phyloP scores from a whole-genome alignment of 2,888 invertebrate species.

The Xanthia icteritia region DNA sequence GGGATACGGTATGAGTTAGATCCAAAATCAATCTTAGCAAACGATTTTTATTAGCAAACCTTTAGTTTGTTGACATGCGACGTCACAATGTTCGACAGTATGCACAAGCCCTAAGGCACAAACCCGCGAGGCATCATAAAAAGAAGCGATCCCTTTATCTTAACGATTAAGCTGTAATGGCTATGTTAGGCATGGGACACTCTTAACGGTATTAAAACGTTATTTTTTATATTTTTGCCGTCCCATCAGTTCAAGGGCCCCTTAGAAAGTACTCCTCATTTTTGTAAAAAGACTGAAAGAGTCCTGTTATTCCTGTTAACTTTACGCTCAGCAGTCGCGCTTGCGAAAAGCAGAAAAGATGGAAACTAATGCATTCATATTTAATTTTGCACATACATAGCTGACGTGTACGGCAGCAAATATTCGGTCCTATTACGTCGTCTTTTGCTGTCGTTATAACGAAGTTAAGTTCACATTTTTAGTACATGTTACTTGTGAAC shows the following conservation, averaged over 20 bases:
- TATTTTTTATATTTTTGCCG: slow-evolving; percentile 35
- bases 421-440: too few species aligned
- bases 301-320: too few species aligned
- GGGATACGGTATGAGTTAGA: too few species aligned
- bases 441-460: not conserved
- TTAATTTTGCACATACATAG: too few species aligned
- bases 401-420: too few species aligned
- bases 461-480: not conserved
- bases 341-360: too few species aligned
- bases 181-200: slow-evolving; percentile 54
- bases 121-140: slow-evolving; percentile 65
- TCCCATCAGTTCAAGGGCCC: not conserved
- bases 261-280: not conserved
- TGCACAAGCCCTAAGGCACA: slow-evolving; percentile 32
- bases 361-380: too few species aligned
- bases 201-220: slow-evolving; percentile 32
- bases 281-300: not conserved
- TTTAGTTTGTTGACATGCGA: not conserved
- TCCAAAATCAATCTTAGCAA: not conserved
- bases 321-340: too few species aligned
- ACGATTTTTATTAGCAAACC: not conserved
- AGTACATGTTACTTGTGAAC: not conserved
- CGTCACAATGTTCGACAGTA: slow-evolving; percentile 1
- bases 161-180: slow-evolving; percentile 64
- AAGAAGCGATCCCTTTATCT: slow-evolving; percentile 68